These are phyloP conservation scores for Allolobophora icterica DNA, from an alignment of 2,888 invertebrate species.

Conservation along the genomic window DNA sequence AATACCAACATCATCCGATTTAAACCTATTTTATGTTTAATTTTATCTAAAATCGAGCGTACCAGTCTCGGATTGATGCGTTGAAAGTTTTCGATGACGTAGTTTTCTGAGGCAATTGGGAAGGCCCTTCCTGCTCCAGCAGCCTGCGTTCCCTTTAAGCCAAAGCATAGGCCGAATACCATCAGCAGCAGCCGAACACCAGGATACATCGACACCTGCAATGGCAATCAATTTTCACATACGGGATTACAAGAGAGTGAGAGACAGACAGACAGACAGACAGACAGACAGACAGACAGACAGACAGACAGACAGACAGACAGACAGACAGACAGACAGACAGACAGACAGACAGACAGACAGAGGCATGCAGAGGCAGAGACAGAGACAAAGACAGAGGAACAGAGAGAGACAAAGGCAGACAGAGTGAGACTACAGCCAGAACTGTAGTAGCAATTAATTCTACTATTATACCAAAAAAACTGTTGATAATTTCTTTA, in stretches of 20 bases:
- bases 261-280: background rate
- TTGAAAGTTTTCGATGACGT: constrained; percentile 42
- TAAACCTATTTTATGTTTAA: background rate
- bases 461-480: no score
- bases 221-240: background rate
- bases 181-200: background rate
- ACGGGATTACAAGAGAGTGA: background rate
- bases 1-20: background rate
- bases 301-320: no score
- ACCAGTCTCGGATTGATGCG: constrained; percentile 45
- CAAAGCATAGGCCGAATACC: background rate
- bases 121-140: constrained; percentile 44
- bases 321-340: no score
- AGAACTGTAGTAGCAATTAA: no score
- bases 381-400: no score
- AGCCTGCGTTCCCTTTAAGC: background rate
- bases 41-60: background rate
- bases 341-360: no score
- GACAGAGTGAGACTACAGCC: no score
- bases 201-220: background rate
- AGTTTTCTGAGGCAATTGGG: constrained; percentile 45
- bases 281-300: background rate
- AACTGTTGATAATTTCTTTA: no score
- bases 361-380: no score
- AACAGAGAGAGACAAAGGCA: no score